Evolutionary conservation across 1,140 invertebrate genomes (phyloP), one percentile per base, ranked within the genome.

Genomic region (Lycorma delicatula): DNA sequence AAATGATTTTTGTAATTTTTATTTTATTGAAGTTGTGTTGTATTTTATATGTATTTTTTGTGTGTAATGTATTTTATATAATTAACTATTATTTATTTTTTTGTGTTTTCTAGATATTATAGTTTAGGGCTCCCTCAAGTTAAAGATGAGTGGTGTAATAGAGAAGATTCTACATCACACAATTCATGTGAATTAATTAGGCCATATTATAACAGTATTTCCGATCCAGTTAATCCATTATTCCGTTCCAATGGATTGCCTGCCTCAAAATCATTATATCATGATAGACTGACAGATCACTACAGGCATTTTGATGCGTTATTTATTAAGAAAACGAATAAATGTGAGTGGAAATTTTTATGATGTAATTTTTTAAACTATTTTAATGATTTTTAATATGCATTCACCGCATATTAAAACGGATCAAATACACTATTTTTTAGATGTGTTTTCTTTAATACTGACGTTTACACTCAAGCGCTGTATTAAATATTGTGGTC

Each of bases 211-310:
- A 79, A 82, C 54, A 87, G 86, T 1, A 87, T 91, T 51, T 79
- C 82, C 26, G 87, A 91, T 74, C 87, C 87, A 18, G 77, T 73
- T 48, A 86, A 83, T 74, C 87, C 87, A 22, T 78, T 87, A 11
- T 87, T 89, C 64, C 79, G 82, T 63, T 75, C 74, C 34, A 81
- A 90, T 55, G 86, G 86, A 2, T 73, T 83, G 26, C 79, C 83
- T 6, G 82, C 86, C 36, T 89, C 87, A 0, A 79, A 82, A 54
- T 78, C 77, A 6, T 71, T 89, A 0, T 87, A 86, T 65, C 79
- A 87, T 54, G 77, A 86, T 54, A 83, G 83, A 60, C 71, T 88
- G 29, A 76, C 77, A 29, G 74, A 77, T 60, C 78, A 82, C 63
- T 79, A 56, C 58, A 68, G 73, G 46, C 67, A 60, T 25, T 11